These are phyloP conservation scores for Xyliphius kryptos DNA, from an alignment of 2,113 vertebrate species.

Conservation along the genomic window DNA sequence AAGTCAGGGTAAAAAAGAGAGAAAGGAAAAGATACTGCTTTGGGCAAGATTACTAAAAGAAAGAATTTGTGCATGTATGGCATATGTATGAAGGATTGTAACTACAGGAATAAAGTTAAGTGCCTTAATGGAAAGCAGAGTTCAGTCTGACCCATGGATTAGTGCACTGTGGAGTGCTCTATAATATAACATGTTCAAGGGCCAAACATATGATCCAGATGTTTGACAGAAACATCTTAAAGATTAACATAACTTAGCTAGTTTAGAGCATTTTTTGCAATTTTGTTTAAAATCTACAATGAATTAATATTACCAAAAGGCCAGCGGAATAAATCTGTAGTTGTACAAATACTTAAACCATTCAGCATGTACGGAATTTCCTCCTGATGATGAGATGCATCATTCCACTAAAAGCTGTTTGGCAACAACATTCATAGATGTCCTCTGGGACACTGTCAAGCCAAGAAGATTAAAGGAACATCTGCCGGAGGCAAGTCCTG, in stretches of 20 bases:
- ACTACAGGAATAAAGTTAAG: conserved; percentile 18
- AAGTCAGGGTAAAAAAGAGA: conserved; percentile 26
- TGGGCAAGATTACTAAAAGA: conserved; percentile 9
- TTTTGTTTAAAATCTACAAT: too few species aligned
- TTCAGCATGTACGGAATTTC: conserved; percentile 35
- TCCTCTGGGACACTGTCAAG: conserved; percentile 35
- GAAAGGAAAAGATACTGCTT: neutral
- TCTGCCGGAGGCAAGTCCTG: conserved; percentile 32
- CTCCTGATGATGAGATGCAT: conserved; percentile 29
- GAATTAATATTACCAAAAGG: too few species aligned
- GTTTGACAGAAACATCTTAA: too few species aligned
- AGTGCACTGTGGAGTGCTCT: too few species aligned
- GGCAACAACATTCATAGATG: conserved; percentile 48
- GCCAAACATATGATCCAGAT: too few species aligned
- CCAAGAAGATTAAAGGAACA: conserved; percentile 33
- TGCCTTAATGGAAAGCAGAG: conserved; percentile 39
- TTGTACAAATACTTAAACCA: neutral
- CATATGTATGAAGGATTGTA: neutral
- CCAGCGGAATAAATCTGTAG: too few species aligned
- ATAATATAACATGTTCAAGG: too few species aligned
- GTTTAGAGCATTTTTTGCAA: too few species aligned
- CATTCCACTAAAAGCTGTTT: conserved; percentile 40
- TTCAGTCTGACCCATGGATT: neutral
- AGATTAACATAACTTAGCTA: too few species aligned
- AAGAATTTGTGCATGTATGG: neutral